phyloP scores from a whole-genome alignment of 2,797 vertebrate species.

The Lithobates pipiens region DNA sequence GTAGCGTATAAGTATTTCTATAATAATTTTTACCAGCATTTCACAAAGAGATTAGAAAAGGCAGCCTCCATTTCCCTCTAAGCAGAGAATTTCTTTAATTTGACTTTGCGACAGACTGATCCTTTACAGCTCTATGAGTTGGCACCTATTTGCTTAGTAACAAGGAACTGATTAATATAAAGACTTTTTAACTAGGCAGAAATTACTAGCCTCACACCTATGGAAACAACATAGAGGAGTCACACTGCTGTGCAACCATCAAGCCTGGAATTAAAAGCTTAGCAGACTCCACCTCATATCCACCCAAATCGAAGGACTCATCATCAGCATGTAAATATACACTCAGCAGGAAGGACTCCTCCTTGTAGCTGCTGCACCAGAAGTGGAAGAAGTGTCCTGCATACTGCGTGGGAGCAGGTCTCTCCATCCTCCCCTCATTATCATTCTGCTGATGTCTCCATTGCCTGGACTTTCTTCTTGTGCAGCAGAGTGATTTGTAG shows the following conservation, averaged over 20 bases:
- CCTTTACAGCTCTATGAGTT: not conserved
- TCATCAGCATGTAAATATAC: not conserved
- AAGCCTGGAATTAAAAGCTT: not conserved
- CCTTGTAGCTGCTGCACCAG: not conserved
- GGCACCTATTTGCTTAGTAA: not conserved
- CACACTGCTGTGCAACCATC: not conserved
- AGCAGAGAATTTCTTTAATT: not conserved
- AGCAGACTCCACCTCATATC: not conserved
- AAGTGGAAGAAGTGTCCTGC: not conserved
- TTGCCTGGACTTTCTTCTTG: conserved; percentile 21
- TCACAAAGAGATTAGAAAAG: not conserved
- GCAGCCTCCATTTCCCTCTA: too few species aligned
- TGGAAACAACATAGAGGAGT: not conserved
- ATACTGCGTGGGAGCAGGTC: conserved; percentile 15
- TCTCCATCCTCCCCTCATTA: conserved; percentile 40
- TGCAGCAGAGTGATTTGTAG: conserved; percentile 48
- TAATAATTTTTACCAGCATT: not conserved
- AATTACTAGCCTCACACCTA: not conserved
- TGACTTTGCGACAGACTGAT: not conserved
- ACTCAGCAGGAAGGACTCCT: not conserved
- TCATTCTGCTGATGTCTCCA: conserved; percentile 49
- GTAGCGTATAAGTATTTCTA: too few species aligned
- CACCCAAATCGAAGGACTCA: not conserved
- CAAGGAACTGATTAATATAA: not conserved
- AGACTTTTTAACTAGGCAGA: not conserved